Evolutionary conservation across 2,888 invertebrate species (phyloP), one percentile per base, ranked within the genome.

Genomic region (Diloba caeruleocephala): DNA sequence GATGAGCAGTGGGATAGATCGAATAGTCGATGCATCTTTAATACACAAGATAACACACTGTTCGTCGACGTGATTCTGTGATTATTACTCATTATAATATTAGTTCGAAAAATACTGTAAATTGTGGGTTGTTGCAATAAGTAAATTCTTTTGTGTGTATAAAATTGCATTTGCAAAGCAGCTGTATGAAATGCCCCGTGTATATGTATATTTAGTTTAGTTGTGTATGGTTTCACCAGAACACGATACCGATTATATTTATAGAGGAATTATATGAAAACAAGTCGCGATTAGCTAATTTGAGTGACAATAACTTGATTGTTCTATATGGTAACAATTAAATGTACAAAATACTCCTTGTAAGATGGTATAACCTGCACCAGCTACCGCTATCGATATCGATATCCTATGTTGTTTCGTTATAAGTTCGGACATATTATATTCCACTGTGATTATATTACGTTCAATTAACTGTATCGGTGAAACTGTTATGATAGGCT

Each of bases 111-210:
- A 82, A n/a, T n/a, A 82, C 76, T 87, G 86, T 88, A 87, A 77
- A 87, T 87, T 87, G 91, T 90, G 92, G 92, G 93, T 87, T 81
- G 92, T 89, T 92, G 92, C 92, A 92, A 92, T 92, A 92, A 90
- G 85, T 76, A 76, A 81, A 70, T 88, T 84, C 87, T 88, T 72
- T 80, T 71, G 77, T 79, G 76, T 81, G 79, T 83, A 78, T 81
- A 81, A 84, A 87, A 82, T 84, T 81, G 82, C 79, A 87, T 82
- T 84, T 81, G 78, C 76, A 68, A 76, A 74, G 76, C 76, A 78
- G 73, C 74, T 79, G 77, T 75, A 78, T 76, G 79, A 71, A 71
- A 79, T 84, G 85, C 85, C 87, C 85, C 85, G 73, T 79, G 80
- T 85, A 78, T 82, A 58, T 85, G 79, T 84, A 81, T 85, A 85